These are phyloP conservation scores for Drosophila leonis DNA, from an alignment of 2,888 invertebrate genomes.

Conservation along the genomic window DNA sequence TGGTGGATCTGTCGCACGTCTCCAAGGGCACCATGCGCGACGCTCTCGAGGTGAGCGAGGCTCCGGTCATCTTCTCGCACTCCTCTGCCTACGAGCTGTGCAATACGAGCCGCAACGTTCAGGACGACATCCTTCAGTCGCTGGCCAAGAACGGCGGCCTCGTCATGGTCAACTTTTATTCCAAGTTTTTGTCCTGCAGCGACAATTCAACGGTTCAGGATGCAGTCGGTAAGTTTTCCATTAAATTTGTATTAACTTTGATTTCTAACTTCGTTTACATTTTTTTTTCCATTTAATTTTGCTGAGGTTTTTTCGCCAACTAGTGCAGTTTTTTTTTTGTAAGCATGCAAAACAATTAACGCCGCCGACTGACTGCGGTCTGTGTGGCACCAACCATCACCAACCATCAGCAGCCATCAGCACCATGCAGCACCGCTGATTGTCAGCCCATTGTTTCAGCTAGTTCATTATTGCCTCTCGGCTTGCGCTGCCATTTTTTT, in stretches of 20 bases:
- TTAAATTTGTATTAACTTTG: background rate
- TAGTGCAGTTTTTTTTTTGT: slow-evolving; percentile 7
- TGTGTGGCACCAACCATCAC: slow-evolving; percentile 34
- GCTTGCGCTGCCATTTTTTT: slow-evolving; percentile 20
- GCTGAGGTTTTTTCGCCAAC: background rate
- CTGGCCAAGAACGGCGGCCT: slow-evolving; percentile 92
- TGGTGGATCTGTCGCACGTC: slow-evolving; percentile 94
- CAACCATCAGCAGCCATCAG: slow-evolving; percentile 1
- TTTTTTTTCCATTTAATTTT: slow-evolving; percentile 1
- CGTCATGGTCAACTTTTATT: slow-evolving; percentile 95
- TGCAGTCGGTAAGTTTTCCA: slow-evolving; percentile 89
- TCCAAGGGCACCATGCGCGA: slow-evolving; percentile 93
- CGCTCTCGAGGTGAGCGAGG: slow-evolving; percentile 90
- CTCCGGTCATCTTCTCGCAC: slow-evolving; percentile 95
- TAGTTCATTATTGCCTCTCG: slow-evolving; percentile 65
- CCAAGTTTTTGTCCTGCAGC: slow-evolving; percentile 91
- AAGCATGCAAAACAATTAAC: slow-evolving; percentile 64
- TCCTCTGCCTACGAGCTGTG: slow-evolving; percentile 93
- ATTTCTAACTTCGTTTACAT: background rate
- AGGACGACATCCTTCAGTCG: slow-evolving; percentile 90
- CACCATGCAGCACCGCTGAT: slow-evolving; percentile 40
- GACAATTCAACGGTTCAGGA: slow-evolving; percentile 91
- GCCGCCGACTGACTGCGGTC: slow-evolving; percentile 54
- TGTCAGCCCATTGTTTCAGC: slow-evolving; percentile 73
- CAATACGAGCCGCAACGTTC: slow-evolving; percentile 93